Percentiles rank a stretch among this genome's conserved stretches.
These are phyloP conservation scores for Gavialis gangeticus DNA, from an alignment of 2,113 vertebrate genomes.

Conservation along the genomic window DNA sequence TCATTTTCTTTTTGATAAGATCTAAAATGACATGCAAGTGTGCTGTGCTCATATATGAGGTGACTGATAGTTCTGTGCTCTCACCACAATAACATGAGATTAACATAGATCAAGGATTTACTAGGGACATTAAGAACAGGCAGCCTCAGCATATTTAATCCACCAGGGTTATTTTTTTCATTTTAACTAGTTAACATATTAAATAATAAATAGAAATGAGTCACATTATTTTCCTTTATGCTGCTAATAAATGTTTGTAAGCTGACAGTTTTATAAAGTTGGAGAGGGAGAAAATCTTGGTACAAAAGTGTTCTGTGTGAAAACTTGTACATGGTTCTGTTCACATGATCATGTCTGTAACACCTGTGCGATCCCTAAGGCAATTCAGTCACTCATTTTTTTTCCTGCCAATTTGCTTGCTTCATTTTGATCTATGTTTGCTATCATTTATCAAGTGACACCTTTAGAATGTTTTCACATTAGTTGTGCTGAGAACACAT, in stretches of 20 bases:
- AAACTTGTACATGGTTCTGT: constrained; percentile 39
- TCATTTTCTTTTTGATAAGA: constrained; percentile 56
- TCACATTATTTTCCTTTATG: constrained; percentile 15
- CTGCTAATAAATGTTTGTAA: constrained; percentile 33
- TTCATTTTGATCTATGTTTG: constrained; percentile 76
- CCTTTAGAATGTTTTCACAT: constrained; percentile 68
- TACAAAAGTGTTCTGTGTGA: constrained; percentile 36
- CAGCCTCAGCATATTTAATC: constrained; percentile 2
- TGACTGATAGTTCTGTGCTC: constrained; percentile 34
- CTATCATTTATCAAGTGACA: constrained; percentile 73
- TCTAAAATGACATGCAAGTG: constrained; percentile 27
- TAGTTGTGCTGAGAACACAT: constrained; percentile 54
- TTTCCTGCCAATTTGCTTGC: constrained; percentile 64
- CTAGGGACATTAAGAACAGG: constrained; percentile 32
- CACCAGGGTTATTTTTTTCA: neutral
- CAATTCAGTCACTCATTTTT: constrained; percentile 61
- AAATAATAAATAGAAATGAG: constrained; percentile 60
- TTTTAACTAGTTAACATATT: constrained; percentile 55
- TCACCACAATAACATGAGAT: constrained; percentile 39
- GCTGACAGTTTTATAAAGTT: constrained; percentile 54
- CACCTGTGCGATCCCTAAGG: constrained; percentile 75
- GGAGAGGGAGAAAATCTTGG: constrained; percentile 47
- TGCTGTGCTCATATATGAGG: constrained; percentile 17
- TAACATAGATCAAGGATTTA: constrained; percentile 55
- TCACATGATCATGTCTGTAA: constrained; percentile 56